Conservation (phyloP, 1,140 invertebrate genomes). For the Lanistes nyassanus region DNA sequence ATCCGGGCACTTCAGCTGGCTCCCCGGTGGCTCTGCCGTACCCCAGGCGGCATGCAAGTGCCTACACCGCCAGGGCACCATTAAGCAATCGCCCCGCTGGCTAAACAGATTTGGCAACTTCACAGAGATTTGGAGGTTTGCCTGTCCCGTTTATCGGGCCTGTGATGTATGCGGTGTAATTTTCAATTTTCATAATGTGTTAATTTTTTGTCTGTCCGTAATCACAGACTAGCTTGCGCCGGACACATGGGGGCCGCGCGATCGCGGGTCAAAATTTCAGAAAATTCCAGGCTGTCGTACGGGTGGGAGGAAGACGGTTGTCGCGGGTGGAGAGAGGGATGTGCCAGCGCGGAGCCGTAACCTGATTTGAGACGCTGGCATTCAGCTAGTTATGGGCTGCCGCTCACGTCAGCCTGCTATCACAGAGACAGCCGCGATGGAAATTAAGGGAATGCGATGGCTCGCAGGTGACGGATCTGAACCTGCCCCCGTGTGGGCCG, state of each 20-base stretch:
- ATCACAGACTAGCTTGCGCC: neutral
- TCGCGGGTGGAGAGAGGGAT: neutral
- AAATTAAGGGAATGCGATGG: too few relatives aligned
- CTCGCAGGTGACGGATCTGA: too few relatives aligned
- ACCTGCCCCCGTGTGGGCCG: too few relatives aligned
- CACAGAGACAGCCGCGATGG: too few relatives aligned
- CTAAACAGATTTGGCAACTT: slow-evolving; percentile 17
- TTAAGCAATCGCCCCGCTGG: neutral
- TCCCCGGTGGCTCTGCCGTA: too few relatives aligned
- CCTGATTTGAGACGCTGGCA: too few relatives aligned
- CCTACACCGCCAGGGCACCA: neutral
- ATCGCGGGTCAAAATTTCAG: too few relatives aligned
- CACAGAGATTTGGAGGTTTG: slow-evolving; percentile 12
- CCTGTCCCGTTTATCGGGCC: neutral
- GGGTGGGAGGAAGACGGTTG: neutral
- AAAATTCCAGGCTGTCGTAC: neutral
- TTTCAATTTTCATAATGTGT: slow-evolving; percentile 24
- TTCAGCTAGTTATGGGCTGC: neutral
- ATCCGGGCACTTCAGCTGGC: too few relatives aligned
- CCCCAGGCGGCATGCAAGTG: too few relatives aligned
- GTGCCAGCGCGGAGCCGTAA: too few relatives aligned
- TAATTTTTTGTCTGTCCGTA: too few relatives aligned
- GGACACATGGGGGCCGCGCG: neutral
- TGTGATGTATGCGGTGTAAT: slow-evolving; percentile 22
- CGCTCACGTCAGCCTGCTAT: neutral